Evolutionary conservation across 30 jellyfish, hydroid and myxozoan species (phyloP).

Genomic region (Catostylus mosaicus): DNA sequence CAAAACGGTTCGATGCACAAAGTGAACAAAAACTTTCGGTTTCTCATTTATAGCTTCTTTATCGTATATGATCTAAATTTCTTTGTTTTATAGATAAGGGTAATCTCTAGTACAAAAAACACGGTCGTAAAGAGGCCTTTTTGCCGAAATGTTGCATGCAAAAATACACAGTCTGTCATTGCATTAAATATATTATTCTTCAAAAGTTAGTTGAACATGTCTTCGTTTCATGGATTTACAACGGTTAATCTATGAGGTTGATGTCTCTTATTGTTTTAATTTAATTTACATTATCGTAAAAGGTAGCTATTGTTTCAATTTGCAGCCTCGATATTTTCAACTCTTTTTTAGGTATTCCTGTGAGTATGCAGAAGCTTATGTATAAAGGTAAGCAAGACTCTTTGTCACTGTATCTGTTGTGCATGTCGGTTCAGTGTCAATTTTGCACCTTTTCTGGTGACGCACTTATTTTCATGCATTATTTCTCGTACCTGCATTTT

Average conservation of each 20-base stretch:
- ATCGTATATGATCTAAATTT: too few relatives aligned
- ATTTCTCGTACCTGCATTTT: background rate
- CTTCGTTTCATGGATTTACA: background rate
- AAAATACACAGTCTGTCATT: background rate
- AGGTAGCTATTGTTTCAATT: background rate
- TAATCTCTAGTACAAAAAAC: too few relatives aligned
- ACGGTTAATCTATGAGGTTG: background rate
- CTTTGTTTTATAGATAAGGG: too few relatives aligned
- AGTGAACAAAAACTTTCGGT: too few relatives aligned
- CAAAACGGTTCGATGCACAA: too few relatives aligned
- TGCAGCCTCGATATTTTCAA: background rate
- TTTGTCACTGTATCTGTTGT: background rate
- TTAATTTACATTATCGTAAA: background rate
- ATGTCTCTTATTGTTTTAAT: background rate
- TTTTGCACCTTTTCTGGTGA: background rate
- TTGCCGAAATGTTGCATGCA: too few relatives aligned
- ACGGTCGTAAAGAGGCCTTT: too few relatives aligned
- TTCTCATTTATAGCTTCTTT: too few relatives aligned
- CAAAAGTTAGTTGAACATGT: background rate
- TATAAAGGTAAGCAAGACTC: slow-evolving; percentile 59
- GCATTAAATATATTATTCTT: background rate
- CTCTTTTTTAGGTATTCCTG: slow-evolving; percentile 71
- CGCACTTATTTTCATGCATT: background rate
- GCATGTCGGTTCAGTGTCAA: background rate
- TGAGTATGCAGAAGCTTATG: slow-evolving; percentile 79